Evolutionary conservation across 2,113 vertebrate species (phyloP).

Genomic region (Protobothrops flavoviridis): DNA sequence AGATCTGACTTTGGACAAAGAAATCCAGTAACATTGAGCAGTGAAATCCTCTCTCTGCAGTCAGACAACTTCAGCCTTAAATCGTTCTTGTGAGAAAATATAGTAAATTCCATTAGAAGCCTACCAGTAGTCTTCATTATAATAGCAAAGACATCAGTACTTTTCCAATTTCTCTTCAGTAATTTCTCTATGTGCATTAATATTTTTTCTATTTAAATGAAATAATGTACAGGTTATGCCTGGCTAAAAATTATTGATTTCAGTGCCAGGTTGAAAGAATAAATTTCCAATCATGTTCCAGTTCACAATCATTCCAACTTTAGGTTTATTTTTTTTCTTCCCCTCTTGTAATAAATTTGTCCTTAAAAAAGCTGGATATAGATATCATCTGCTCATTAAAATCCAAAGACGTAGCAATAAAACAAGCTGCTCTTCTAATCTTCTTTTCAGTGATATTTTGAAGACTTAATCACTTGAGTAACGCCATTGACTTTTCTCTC

Average conservation of each 20-base stretch:
- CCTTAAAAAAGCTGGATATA: neutral
- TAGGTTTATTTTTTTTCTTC: neutral
- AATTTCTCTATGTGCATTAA: neutral
- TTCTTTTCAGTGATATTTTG: neutral
- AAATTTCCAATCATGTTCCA: neutral
- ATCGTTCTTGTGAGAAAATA: neutral
- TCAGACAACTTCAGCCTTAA: neutral
- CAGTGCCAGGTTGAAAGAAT: neutral
- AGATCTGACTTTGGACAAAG: neutral
- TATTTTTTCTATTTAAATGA: neutral
- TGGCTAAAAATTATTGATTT: neutral
- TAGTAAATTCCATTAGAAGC: neutral
- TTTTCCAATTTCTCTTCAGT: neutral
- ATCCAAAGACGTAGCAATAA: neutral
- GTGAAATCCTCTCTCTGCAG: neutral
- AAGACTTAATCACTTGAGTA: slow-evolving; percentile 4
- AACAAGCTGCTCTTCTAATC: neutral
- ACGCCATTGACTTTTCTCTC: neutral
- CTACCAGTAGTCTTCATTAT: neutral
- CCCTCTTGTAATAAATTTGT: neutral
- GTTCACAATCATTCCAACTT: neutral
- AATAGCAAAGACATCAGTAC: neutral
- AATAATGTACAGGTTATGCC: neutral
- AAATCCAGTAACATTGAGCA: neutral
- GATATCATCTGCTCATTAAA: slow-evolving; percentile 14